These are phyloP conservation scores for Nothura maculosa DNA, from an alignment of 2,797 vertebrate species.

Conservation along the genomic window DNA sequence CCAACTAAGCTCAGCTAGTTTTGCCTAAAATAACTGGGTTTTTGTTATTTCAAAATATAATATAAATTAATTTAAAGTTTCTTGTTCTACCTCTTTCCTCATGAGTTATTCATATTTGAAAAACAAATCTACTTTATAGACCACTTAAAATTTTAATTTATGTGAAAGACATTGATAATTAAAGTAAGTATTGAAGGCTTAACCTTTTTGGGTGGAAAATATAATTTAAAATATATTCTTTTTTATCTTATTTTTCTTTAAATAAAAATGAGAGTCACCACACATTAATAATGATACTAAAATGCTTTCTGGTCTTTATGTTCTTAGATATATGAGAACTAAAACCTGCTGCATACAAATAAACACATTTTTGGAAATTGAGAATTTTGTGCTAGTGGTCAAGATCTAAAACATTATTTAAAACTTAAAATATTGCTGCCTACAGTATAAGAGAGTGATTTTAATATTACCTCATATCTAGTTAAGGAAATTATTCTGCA, in stretches of 20 bases:
- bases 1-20: neutral
- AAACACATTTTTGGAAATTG: neutral
- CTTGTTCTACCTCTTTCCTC: neutral
- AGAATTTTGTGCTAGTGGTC: neutral
- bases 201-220: neutral
- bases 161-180: neutral
- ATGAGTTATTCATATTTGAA: neutral
- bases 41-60: neutral
- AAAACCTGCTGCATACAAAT: neutral
- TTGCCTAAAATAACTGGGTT: neutral
- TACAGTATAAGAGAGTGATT: neutral
- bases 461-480: neutral
- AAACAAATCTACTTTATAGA: neutral
- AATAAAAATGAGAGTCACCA: constrained; percentile 31
- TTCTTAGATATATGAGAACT: constrained; percentile 18
- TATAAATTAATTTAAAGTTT: neutral
- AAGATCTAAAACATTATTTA: neutral
- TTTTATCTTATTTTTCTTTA: neutral
- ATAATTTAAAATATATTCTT: neutral
- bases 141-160: neutral
- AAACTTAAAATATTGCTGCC: neutral
- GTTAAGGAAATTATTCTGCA: neutral
- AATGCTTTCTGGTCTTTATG: constrained; percentile 13
- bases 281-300: constrained; percentile 33
- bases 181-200: neutral